Base-by-base conservation (phyloP, 2,113 vertebrate species). In the Cyphomyrus plagiostoma region DNA sequence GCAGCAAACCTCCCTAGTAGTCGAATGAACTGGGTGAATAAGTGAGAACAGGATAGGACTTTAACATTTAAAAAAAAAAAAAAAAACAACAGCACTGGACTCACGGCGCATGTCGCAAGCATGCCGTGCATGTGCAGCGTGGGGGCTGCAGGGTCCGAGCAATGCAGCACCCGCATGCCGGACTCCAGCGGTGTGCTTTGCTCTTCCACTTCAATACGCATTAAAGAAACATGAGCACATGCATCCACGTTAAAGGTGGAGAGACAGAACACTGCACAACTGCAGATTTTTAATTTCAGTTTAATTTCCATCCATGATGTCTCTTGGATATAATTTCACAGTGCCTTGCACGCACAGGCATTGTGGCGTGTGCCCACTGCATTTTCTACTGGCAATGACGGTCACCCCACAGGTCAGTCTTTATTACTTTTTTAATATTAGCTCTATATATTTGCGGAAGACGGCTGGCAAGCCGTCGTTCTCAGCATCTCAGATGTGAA, bases 371-470 rank as follows among this genome's bases (percentile, higher is more conserved):
- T 56, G 82, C 56, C 56, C 77, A 74, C 87, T 23, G 83, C 89
- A 83, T 86, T 88, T 62, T 77, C 46, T 70, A 45, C 35, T 49
- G 23, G 88, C 92, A 92, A 91, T 92, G 90, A 90, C 90, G 89
- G 88, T 90, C 91, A 92, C 92, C 92, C 90, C 87, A 89, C 90
- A 90, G 90, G 89, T 90, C 90, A 91, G 86, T 89, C 88, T 89
- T 92, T 92, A 92, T 92, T 92, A 91, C 92, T 90, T 92, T 92
- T 92, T 91, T 92, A 92, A 92, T 92, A 92, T 91, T 80, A 90
- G 42, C 46, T 90, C 90, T 92, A 90, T 91, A 90, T 91, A 92
- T 92, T 89, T 90, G 56, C 77, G 49, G 88, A 50, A 83, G 89
- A 90, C 56, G 85, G 19, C 88, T 11, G 89, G 82, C 86, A 88